Base-by-base conservation (phyloP, 23 tunicate genomes). In the Halocynthia roretzi region DNA sequence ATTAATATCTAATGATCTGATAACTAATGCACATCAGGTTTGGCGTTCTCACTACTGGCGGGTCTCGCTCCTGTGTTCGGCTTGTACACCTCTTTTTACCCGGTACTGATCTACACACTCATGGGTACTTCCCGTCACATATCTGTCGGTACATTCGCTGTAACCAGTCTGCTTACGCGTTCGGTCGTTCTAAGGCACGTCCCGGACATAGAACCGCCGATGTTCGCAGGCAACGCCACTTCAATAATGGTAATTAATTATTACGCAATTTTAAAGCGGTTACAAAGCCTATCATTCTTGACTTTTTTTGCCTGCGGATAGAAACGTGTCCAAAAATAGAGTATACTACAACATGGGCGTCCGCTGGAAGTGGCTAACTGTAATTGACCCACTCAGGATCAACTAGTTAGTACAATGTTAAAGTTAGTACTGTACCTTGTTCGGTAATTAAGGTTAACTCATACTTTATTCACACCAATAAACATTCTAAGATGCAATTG, bases 41-140 rank as follows among this genome's bases (percentile, higher is more conserved):
- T 93, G 81, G 98, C 98, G 4, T 93, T 87, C 69, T 87, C 98
- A 5, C 21, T 87, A 14, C 78, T 94, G 5, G 91, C 99, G 0
- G 95, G 95, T 5, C 80, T 92, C n/a, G 71, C 98, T 15, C 86
- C 98, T 5, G 87, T 87, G 21, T 94, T 69, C 60, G 98, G 98
- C 9, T 71, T 94, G 53, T 94, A 94, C 90, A 83, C 89, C 31
- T 88, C 98, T 7, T 94, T 94, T 60, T 94, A 71, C 68, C 86
- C 95, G 6, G 91, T 88, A 12, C 54, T 88, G 2, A 48, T 94
- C 10, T 94, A 94, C 84, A 94, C 91, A 8, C 52, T 94, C 71
- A 88, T 94, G 95, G 99, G 99, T 6, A 94, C 99, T 6, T 94
- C 99, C 7, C 82, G 87, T 5, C 99, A 94, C 62, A 94, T 88